A percentile compares a stretch with the other conserved stretches of the same genome.
These are phyloP conservation scores for Naja naja DNA, from an alignment of 2,113 vertebrate species.

Conservation along the genomic window DNA sequence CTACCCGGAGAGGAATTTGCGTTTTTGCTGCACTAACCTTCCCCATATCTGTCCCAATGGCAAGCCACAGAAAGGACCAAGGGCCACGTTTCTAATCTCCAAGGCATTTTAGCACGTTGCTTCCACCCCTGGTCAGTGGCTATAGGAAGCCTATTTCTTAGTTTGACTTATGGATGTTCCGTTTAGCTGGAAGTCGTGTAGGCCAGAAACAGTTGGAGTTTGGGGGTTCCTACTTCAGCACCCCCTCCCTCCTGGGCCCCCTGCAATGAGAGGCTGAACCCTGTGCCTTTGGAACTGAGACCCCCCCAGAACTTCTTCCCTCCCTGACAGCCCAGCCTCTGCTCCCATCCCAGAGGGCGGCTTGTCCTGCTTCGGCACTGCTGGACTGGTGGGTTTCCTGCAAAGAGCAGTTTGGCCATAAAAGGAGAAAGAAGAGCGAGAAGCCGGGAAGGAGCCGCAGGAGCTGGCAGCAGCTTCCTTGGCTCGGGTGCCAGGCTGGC, in stretches of 20 bases:
- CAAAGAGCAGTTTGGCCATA: constrained; percentile 71
- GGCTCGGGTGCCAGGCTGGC: not conserved
- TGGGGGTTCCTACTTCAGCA: not conserved
- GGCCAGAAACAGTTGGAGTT: not conserved
- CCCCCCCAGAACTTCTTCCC: not conserved
- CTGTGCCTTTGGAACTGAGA: not conserved
- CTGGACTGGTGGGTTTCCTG: constrained; percentile 61
- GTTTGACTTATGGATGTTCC: not conserved
- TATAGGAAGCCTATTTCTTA: not conserved
- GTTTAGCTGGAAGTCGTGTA: not conserved
- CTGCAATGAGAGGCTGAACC: not conserved
- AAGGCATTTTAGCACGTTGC: not conserved
- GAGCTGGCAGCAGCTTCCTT: not conserved
- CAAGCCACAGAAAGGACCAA: not conserved
- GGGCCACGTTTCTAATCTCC: not conserved
- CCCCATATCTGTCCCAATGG: not conserved
- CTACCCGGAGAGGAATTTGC: not conserved
- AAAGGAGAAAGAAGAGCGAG: constrained; percentile 67
- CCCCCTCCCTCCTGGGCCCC: not conserved
- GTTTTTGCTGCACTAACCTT: not conserved
- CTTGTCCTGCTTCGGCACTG: constrained; percentile 58
- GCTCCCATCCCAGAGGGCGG: constrained; percentile 49
- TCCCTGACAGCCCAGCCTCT: not conserved
- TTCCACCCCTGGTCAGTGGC: not conserved
- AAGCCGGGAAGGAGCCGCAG: not conserved